phyloP scores from a whole-genome alignment of 2,797 vertebrate species.

The Natrix natrix region DNA sequence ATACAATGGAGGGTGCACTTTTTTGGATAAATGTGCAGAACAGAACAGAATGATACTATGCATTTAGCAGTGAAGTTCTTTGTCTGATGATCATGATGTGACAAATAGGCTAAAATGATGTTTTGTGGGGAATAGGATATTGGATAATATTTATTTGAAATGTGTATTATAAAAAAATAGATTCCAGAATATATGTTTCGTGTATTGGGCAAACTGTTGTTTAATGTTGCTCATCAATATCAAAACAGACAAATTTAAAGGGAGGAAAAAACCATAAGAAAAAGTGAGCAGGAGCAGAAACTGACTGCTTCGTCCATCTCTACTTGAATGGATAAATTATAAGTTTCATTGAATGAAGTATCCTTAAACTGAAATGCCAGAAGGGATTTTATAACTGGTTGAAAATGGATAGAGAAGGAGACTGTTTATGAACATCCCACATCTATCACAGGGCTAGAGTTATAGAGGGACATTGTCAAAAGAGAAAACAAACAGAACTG shows the following conservation, averaged over 20 bases:
- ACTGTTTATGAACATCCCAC: conserved; percentile 13
- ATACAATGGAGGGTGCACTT: neutral
- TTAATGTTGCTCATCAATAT: too few relatives aligned
- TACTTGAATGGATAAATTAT: neutral
- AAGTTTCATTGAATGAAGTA: neutral
- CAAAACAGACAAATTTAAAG: neutral
- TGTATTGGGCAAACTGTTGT: neutral
- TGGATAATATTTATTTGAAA: neutral
- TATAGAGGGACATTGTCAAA: conserved; percentile 41
- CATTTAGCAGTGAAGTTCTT: neutral
- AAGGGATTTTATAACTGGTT: neutral
- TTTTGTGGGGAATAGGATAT: neutral
- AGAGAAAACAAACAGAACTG: conserved; percentile 55
- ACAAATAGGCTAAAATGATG: neutral
- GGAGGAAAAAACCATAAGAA: neutral
- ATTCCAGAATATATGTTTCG: neutral
- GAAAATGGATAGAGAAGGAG: conserved; percentile 28
- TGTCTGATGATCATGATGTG: neutral
- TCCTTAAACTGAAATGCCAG: neutral
- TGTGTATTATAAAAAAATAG: neutral
- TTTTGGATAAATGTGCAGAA: neutral
- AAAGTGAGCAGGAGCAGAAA: neutral
- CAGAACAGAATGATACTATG: neutral
- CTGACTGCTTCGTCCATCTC: neutral
- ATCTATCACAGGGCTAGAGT: conserved; percentile 37